phyloP scores from a whole-genome alignment of 2,888 invertebrate genomes.

The Lithophane socia region DNA sequence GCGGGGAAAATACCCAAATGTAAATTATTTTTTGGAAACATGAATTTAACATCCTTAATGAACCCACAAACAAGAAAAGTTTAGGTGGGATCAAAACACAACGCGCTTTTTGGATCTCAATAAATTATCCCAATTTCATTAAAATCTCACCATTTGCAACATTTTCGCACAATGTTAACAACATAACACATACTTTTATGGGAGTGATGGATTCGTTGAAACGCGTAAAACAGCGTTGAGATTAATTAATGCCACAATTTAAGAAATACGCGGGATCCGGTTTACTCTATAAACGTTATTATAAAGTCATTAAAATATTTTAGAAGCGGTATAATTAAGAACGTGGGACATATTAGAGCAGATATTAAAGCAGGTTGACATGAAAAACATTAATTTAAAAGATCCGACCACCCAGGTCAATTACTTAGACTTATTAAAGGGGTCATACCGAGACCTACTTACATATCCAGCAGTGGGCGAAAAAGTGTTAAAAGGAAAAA shows the following conservation, averaged over 20 bases:
- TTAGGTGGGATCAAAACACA: not conserved
- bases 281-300: conserved; percentile 51
- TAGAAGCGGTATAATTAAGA: conserved; percentile 50
- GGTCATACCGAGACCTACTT: conserved; percentile 4
- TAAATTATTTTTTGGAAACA: not conserved
- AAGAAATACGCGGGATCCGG: conserved; percentile 42
- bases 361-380: conserved; percentile 26
- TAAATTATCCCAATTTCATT: conserved; percentile 11
- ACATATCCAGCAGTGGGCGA: not conserved
- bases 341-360: conserved; percentile 42
- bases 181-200: conserved; percentile 43
- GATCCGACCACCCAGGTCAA: conserved; percentile 9
- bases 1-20: not conserved
- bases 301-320: conserved; percentile 62
- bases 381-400: conserved; percentile 15
- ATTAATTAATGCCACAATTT: conserved; percentile 53
- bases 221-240: conserved; percentile 32
- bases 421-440: conserved; percentile 20
- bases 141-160: conserved; percentile 31
- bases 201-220: conserved; percentile 48
- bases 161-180: conserved; percentile 33
- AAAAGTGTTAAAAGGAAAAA: not conserved
- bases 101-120: not conserved
- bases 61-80: not conserved
- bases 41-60: not conserved